These are phyloP conservation scores for Acronicta alni DNA, from an alignment of 2,888 invertebrate genomes.

Conservation along the genomic window DNA sequence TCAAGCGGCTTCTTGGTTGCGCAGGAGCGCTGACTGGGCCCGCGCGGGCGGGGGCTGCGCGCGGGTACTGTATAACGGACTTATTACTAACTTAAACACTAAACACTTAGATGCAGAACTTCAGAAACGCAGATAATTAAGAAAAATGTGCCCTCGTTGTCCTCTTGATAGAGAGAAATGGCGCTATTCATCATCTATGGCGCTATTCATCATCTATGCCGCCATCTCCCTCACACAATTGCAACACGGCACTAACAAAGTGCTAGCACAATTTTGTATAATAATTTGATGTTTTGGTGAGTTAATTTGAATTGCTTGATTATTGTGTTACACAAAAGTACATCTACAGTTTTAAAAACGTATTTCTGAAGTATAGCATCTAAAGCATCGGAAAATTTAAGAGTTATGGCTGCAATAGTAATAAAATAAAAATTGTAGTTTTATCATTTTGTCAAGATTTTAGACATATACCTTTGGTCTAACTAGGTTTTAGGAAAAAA, in stretches of 20 bases:
- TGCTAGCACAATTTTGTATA: too few species aligned
- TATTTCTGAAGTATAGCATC: slow-evolving; percentile 32
- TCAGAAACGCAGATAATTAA: slow-evolving; percentile 16
- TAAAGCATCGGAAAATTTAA: slow-evolving; percentile 19
- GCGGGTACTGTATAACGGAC: slow-evolving; percentile 83
- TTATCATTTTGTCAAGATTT: too few species aligned
- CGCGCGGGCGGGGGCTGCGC: slow-evolving; percentile 83
- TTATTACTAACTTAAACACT: slow-evolving; percentile 70
- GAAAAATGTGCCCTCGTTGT: background rate
- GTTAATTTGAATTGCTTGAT: too few species aligned
- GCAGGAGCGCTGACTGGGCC: slow-evolving; percentile 74
- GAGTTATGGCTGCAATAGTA: slow-evolving; percentile 34
- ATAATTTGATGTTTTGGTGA: background rate
- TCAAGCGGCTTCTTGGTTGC: slow-evolving; percentile 81
- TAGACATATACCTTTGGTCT: too few species aligned
- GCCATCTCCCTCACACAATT: background rate
- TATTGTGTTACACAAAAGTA: too few species aligned
- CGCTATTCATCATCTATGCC: background rate
- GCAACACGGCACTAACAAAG: background rate
- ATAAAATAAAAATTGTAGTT: too few species aligned
- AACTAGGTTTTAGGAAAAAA: too few species aligned
- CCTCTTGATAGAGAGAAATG: background rate
- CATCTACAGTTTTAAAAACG: background rate
- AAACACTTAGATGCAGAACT: slow-evolving; percentile 44
- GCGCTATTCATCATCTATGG: background rate